Base-by-base conservation (phyloP, 2,888 invertebrate genomes). In the Holacanthella duospinosa region DNA sequence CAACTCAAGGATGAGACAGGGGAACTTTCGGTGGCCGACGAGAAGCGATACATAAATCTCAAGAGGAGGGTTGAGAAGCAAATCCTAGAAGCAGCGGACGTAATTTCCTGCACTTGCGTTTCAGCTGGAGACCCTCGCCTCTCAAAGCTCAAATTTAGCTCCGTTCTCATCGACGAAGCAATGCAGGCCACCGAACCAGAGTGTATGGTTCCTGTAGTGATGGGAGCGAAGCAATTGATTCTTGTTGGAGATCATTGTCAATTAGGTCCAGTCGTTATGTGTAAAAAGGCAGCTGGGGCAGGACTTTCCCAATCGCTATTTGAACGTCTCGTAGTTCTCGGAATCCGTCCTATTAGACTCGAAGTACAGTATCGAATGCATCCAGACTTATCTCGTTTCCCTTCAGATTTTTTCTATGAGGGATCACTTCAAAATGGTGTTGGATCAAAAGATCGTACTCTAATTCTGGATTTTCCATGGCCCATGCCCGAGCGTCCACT, bases 311-410 rank as follows among this genome's bases (percentile, higher is more conserved):
- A 97, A 78, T 95, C 95, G 60, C 82, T 99, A 65, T 99, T 99
- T 78, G 99, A 99, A 77, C 84, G 99, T 3, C 82, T 99, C 1
- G 97, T 99, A 0, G 94, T 99, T 25, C 83, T 99, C 4, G 97
- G 97, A 9, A 97, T 96, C 73, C 83, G 96, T 28, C 99, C 99
- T 0, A 94, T 97, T 78, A 86, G 97, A 0, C 82, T 99, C 48
- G 96, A 97, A 77, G 93, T 94, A 0, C 99, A 99, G 76, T 99
- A 99, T 77, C 86, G 99, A 59, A 99, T 99, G 99, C 99, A 99
- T 76, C 99, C 99, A 0, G 93, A 94, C 75, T 81, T 99, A 9
- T 93, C 94, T 0, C 86, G 93, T 64, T 99, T 99, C 77, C 99
- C 99, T 0, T 97, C 96, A 0, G 97, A 99, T 78, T 96, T 97